A percentile compares a stretch with the other conserved stretches of the same genome.
phyloP scores from a whole-genome alignment of 2,888 invertebrate species.

The Torymus aiolomorphi region DNA sequence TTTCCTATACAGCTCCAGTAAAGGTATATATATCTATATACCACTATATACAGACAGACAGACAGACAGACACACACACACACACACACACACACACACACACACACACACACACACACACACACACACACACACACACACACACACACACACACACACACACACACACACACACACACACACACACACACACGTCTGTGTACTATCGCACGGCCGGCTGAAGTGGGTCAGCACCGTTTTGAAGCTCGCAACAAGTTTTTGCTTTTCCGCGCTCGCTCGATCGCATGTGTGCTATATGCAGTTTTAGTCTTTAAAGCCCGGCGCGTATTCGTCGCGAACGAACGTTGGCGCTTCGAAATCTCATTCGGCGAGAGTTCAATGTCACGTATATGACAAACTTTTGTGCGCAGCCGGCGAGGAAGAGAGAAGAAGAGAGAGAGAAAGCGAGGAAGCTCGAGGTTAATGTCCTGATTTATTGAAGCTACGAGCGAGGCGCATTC shows the following conservation, averaged over 20 bases:
- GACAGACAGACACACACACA: too few species aligned
- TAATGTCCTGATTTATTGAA: slow-evolving; percentile 47
- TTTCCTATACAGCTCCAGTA: too few species aligned
- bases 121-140: background rate
- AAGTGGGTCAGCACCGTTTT: slow-evolving; percentile 50
- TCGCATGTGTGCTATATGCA: background rate
- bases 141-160: background rate
- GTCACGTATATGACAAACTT: slow-evolving; percentile 29
- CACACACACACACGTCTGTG: background rate
- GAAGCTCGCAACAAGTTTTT: slow-evolving; percentile 53
- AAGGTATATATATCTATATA: too few species aligned
- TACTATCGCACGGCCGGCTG: background rate
- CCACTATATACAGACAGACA: background rate
- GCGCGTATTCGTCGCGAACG: background rate
- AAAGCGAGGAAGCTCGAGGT: slow-evolving; percentile 25
- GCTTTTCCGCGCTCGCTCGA: slow-evolving; percentile 30
- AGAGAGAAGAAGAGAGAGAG: background rate
- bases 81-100: background rate
- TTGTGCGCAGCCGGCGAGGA: background rate
- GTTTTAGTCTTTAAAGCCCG: slow-evolving; percentile 40
- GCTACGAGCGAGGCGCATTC: slow-evolving; percentile 6
- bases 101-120: background rate
- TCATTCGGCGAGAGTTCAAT: slow-evolving; percentile 40
- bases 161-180: background rate
- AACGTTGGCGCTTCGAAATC: background rate